A percentile compares a stretch with the other conserved stretches of the same genome.
These are phyloP conservation scores for Diabrotica undecimpunctata DNA, from an alignment of 1,140 invertebrate species.

Conservation along the genomic window DNA sequence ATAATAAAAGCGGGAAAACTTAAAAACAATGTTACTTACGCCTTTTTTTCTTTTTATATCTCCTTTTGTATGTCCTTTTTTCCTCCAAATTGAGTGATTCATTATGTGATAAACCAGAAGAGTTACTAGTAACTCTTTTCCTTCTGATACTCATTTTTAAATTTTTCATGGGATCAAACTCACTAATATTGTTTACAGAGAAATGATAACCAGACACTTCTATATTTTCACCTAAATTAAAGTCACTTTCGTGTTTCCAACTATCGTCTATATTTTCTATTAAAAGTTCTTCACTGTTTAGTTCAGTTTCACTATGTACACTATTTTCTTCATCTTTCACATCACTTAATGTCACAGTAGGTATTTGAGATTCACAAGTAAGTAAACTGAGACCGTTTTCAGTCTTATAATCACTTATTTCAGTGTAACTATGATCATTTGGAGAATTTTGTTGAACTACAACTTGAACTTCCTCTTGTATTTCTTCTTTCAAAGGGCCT, in stretches of 20 bases:
- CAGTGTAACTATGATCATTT: slow-evolving; percentile 30
- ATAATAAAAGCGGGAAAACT: background rate
- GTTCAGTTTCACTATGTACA: slow-evolving; percentile 20
- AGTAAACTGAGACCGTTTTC: slow-evolving; percentile 16
- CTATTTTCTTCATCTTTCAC: slow-evolving; percentile 20
- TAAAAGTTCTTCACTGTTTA: slow-evolving; percentile 27
- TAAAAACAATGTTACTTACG: slow-evolving; percentile 26
- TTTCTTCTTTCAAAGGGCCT: slow-evolving; percentile 34
- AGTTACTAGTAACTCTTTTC: slow-evolving; percentile 43
- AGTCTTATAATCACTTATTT: slow-evolving; percentile 25
- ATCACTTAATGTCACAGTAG: slow-evolving; percentile 7
- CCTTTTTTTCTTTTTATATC: slow-evolving; percentile 37
- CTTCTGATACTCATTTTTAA: slow-evolving; percentile 46
- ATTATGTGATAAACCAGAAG: slow-evolving; percentile 42
- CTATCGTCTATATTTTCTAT: slow-evolving; percentile 29
- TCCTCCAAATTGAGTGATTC: slow-evolving; percentile 36
- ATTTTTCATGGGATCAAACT: slow-evolving; percentile 44
- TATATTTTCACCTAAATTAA: slow-evolving; percentile 24
- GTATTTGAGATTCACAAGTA: slow-evolving; percentile 35
- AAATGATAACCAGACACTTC: slow-evolving; percentile 33
- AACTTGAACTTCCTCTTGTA: slow-evolving; percentile 32
- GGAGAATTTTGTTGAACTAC: slow-evolving; percentile 26
- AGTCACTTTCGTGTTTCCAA: slow-evolving; percentile 35
- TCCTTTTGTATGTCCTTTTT: slow-evolving; percentile 28
- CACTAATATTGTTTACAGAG: slow-evolving; percentile 36